Evolutionary conservation across 2,797 vertebrate genomes (phyloP), one percentile per base, ranked within the genome.

Genomic region (Rhinogobio ventralis): DNA sequence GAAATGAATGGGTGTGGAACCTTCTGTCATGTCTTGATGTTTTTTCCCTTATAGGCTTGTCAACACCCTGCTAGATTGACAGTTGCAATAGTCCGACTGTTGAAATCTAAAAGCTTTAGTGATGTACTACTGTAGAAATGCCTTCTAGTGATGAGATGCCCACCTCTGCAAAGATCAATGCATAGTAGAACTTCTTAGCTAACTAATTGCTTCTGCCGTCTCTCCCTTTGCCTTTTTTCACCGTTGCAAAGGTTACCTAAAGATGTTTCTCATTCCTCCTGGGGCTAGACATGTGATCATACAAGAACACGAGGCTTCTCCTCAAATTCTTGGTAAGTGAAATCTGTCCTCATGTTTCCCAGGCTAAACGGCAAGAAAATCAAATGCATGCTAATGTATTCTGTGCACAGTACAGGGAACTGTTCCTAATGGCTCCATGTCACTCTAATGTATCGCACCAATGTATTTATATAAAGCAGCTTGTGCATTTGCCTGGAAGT

Each of bases 251-350:
- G 98, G 97, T 92, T 98, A 96, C 96, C 96, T 99, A 94, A 99
- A 99, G 98, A 99, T 99, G 98, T 99, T 99, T 97, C 96, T 96
- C 92, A 95, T 99, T 92, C 97, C 98, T 92, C 96, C 97, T 0
- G 97, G 97, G 94, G 97, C 97, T 94, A 97, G 97, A 96, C 97
- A 99, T 96, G 96, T 98, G 95, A 95, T 96, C 94, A 93, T 99
- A 94, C 97, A 99, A 96, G 98, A 99, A 95, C 96, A 97, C 78
- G 98, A 99, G 97, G 96, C 96, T 88, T 97, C 96, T 89, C 97
- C 97, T 97, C 98, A 99, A 92, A 93, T 97, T 96, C 96, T 99
- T 96, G 98, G 98, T 99, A 98, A 99, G 98, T 98, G 85, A 87
- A 83, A 73, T 57, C 53, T 82, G 82, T 72, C 79, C 57, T 83